These are phyloP conservation scores for Tetraneura akinire DNA, from an alignment of 1,140 invertebrate genomes.

Conservation along the genomic window DNA sequence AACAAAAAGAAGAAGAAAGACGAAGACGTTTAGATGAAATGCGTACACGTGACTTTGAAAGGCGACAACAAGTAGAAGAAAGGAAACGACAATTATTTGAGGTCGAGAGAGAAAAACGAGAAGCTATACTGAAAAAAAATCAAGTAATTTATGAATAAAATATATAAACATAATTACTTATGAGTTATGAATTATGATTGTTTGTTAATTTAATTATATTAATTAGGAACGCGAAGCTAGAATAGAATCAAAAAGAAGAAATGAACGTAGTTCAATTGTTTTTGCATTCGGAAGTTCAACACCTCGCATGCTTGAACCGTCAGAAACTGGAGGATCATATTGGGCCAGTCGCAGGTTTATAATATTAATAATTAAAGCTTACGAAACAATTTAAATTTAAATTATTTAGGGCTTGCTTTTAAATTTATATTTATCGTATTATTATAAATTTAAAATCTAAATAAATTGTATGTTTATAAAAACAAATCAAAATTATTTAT, in stretches of 20 bases:
- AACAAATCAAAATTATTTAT: too few relatives aligned
- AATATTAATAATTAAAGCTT: background rate
- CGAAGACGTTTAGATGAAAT: conserved; percentile 78
- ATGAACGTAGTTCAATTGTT: conserved; percentile 69
- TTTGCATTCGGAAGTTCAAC: conserved; percentile 90
- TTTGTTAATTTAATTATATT: background rate
- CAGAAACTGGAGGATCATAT: conserved; percentile 75
- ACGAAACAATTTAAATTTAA: too few relatives aligned
- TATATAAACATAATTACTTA: too few relatives aligned
- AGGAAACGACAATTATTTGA: conserved; percentile 83
- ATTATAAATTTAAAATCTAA: too few relatives aligned
- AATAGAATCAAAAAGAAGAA: conserved; percentile 72
- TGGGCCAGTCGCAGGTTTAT: conserved; percentile 74
- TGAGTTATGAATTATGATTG: too few relatives aligned
- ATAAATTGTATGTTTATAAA: too few relatives aligned
- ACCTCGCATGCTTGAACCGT: conserved; percentile 79
- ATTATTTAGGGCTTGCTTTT: too few relatives aligned
- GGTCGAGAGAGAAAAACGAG: conserved; percentile 79
- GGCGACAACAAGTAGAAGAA: conserved; percentile 79
- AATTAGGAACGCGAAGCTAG: conserved; percentile 74
- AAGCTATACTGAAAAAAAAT: conserved; percentile 81
- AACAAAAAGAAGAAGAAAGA: conserved; percentile 83
- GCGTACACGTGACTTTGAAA: conserved; percentile 73
- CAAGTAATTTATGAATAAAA: conserved; percentile 59
- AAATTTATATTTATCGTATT: too few relatives aligned